Evolutionary conservation across 2,113 vertebrate species (phyloP), one percentile per base, ranked within the genome.

Genomic region (Chloropsis cyanopogon): DNA sequence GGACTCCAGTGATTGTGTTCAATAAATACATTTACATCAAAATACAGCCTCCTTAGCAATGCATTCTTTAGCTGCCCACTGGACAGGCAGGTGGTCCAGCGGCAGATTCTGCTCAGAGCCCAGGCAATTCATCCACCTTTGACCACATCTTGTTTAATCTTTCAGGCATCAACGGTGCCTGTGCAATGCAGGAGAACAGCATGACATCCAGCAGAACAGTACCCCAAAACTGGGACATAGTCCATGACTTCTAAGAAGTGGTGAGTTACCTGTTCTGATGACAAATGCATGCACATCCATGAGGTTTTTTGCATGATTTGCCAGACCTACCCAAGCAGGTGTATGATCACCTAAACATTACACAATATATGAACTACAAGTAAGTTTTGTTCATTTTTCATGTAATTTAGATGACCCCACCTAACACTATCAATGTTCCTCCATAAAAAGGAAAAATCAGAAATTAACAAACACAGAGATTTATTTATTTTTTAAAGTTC

Each of bases 281-380:
- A 83, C 11, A 68, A 56, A 69, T 41, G 14, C 37, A 31, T 20
- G 16, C 35, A 49, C 10, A 28, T 7, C 25, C 10, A 1, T 35
- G 10, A 72, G 19, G 59, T 86, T 41, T 66, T 15, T 7, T 64
- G 39, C 9, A 17, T 9, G 5, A 57, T 60, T 63, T 78, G 17
- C 21, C 52, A 75, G 41, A 71, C 29, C 25, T 73, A 46, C 17
- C 54, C 10, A 29, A 0, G 0, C 6, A 21, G n/a, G 16, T 6
- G 5, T 65, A 41, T 53, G 37, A 54, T 31, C 37, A 72, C 5
- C 12, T 84, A 73, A 78, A 35, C 9, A n/a, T 37, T 66, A 63
- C 17, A 66, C 10, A 49, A 13, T 23, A n/a, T 18, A 29, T 9
- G 12, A 78, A 39, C n/a, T 37, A 56, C 12, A 61, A 41, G 4